phyloP scores from a whole-genome alignment of 2,888 invertebrate genomes.

The Empis livida region DNA sequence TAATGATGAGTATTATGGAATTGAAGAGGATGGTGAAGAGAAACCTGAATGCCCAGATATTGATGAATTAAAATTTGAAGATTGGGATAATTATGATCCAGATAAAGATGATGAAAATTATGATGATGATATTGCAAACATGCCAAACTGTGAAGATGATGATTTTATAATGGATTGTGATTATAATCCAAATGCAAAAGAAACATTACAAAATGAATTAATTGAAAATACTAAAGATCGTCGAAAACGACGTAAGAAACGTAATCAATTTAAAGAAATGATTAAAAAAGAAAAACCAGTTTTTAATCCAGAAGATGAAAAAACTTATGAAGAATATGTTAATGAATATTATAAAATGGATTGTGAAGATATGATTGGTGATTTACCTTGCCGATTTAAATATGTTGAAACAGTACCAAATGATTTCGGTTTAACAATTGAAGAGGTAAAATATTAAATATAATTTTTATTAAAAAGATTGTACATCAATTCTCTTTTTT shows the following conservation, averaged over 20 bases:
- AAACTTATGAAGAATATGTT: conserved; percentile 72
- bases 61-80: conserved; percentile 38
- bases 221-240: conserved; percentile 43
- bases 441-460: conserved; percentile 54
- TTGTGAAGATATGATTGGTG: conserved; percentile 90
- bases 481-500: conserved; percentile 18
- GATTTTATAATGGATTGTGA: conserved; percentile 86
- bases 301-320: conserved; percentile 63
- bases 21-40: conserved; percentile 48
- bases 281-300: conserved; percentile 65
- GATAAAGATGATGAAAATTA: conserved; percentile 55
- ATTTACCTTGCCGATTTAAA: conserved; percentile 82
- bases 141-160: conserved; percentile 62
- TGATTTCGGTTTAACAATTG: conserved; percentile 77
- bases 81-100: conserved; percentile 36
- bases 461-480: not conserved
- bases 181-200: conserved; percentile 47
- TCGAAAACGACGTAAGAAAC: conserved; percentile 48
- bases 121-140: conserved; percentile 40
- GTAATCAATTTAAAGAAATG: conserved; percentile 64
- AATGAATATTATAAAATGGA: conserved; percentile 92
- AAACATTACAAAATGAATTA: conserved; percentile 43
- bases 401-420: conserved; percentile 83
- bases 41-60: conserved; percentile 83
- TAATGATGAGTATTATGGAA: conserved; percentile 73